Evolutionary conservation across 2,888 invertebrate species (phyloP).

Genomic region (Hydraecia micacea): DNA sequence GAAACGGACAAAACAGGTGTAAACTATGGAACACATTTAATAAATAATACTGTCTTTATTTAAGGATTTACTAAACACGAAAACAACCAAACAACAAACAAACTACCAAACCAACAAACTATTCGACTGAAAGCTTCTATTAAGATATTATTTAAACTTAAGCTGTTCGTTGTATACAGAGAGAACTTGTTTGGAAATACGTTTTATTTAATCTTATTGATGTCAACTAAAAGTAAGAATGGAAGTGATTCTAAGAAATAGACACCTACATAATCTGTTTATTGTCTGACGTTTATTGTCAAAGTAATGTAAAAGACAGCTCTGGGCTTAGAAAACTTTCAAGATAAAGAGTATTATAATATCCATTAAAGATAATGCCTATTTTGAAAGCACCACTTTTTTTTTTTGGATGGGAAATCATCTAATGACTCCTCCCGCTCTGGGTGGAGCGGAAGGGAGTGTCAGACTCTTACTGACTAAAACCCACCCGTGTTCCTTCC

Average conservation of each 20-base stretch:
- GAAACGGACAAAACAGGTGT: not conserved
- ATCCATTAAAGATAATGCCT: not conserved
- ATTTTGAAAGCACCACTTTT: not conserved
- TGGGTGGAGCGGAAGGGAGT: too few species aligned
- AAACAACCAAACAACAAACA: not conserved
- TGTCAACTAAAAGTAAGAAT: not conserved
- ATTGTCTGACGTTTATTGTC: not conserved
- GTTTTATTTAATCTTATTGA: not conserved
- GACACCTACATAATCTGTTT: not conserved
- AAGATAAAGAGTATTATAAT: not conserved
- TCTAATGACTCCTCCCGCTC: too few species aligned
- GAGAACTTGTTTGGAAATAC: constrained; percentile 14
- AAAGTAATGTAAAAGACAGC: not conserved
- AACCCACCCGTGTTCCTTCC: too few species aligned
- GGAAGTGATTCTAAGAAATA: not conserved
- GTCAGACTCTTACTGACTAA: too few species aligned
- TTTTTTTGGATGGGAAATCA: too few species aligned
- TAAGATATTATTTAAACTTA: constrained; percentile 14
- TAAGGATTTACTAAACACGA: constrained; percentile 8
- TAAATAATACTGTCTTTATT: constrained; percentile 16
- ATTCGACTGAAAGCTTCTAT: not conserved
- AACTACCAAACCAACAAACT: not conserved
- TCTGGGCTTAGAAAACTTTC: not conserved
- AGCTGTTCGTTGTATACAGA: constrained; percentile 5
- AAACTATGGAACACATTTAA: not conserved